Evolutionary conservation across 2,113 vertebrate genomes (phyloP).

Genomic region (Lophius piscatorius): DNA sequence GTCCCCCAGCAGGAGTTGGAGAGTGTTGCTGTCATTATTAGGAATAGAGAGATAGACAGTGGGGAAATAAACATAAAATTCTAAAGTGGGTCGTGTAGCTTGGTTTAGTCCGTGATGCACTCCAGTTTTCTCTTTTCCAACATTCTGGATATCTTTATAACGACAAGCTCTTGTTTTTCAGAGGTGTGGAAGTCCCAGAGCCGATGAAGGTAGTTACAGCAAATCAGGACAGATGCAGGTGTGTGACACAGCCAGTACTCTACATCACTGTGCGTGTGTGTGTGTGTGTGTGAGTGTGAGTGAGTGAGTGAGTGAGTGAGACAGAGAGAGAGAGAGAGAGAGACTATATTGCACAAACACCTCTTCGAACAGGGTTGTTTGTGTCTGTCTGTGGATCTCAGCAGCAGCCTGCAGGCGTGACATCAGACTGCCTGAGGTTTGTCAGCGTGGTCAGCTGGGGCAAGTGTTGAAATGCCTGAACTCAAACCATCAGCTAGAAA

Average conservation of each 20-base stretch:
- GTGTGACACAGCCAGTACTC: conserved; percentile 15
- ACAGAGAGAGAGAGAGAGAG: too few relatives aligned
- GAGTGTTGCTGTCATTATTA: too few relatives aligned
- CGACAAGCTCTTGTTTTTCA: conserved; percentile 40
- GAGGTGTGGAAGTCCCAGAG: conserved; percentile 71
- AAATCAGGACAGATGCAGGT: conserved; percentile 71
- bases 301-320: too few relatives aligned
- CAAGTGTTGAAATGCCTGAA: conserved; percentile 78
- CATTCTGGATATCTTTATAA: conserved; percentile 27
- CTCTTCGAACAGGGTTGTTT: background rate
- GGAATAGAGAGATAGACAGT: too few relatives aligned
- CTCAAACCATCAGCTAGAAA: conserved; percentile 61
- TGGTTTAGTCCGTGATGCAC: too few relatives aligned
- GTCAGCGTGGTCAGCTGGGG: conserved; percentile 71
- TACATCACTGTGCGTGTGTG: background rate
- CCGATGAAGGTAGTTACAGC: conserved; percentile 58
- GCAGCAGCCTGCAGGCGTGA: conserved; percentile 66
- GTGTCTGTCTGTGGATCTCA: conserved; percentile 30
- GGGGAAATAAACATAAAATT: too few relatives aligned
- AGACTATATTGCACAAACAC: background rate
- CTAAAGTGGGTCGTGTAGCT: too few relatives aligned
- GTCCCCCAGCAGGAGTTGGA: too few relatives aligned
- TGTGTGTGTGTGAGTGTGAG: too few relatives aligned
- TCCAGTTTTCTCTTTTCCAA: background rate
- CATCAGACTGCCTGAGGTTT: conserved; percentile 65